Base-by-base conservation (phyloP, 2,888 invertebrate species). In the Cynaeus angustus region DNA sequence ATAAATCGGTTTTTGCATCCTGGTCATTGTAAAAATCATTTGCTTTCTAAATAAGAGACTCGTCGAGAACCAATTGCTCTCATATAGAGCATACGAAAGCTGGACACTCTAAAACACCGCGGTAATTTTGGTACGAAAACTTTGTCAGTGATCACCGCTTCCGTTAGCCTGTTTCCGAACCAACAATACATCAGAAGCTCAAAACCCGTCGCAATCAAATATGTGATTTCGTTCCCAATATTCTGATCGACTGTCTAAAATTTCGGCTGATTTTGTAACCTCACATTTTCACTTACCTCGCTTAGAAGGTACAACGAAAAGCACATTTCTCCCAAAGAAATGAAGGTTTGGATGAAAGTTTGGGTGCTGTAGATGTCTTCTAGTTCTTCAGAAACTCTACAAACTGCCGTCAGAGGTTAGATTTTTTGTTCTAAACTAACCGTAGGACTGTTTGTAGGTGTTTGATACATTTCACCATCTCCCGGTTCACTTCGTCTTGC, bases 301-400 rank as follows among this genome's bases (percentile, higher is more conserved):
- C 70, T 74, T 37, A 78, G 30, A n/a, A 78, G 65, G 65, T 74
- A 78, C 37, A 78, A 58, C 38, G 71, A 73, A 46, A 74, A 75
- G 53, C 77, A 78, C 46, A 78, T 72, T 46, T 75, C 74, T 16
- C 66, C 68, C 12, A 77, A 58, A 7, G 77, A 77, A 6, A 75
- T 68, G 33, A 78, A 59, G 10, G 72, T 73, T 70, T 78, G 77
- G 10, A 72, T 53, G 6, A 75, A 68, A 5, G 74, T 76, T 26
- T 75, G 75, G 9, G 69, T 62, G 7, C 74, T 74, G 56, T 74
- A 78, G n/a, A 76, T 66, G 30, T 68, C 58, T 66, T 78, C 77
- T 37, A 78, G 21, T 16, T 71, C 71, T 55, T 68, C 61, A 30
- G 70, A 70, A 64, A 77, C 70, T 41, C 73, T 75, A 21, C 45